Conservation (phyloP, 2,888 invertebrate species). For the Ecliptopera silaceata region DNA sequence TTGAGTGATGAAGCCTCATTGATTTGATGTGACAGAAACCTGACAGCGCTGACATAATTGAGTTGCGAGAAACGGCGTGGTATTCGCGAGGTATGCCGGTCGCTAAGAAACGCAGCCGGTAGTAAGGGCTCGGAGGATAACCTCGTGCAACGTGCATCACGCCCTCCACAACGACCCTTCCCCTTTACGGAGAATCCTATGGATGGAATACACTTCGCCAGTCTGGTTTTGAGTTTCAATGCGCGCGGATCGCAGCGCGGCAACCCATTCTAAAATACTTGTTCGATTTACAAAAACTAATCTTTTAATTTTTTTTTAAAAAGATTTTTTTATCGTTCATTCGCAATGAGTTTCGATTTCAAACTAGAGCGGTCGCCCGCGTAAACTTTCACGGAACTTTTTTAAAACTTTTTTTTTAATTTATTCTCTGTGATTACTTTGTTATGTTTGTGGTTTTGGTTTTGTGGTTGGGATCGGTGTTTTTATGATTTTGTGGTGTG, state of each 20-base stretch:
- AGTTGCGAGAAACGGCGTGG: constrained; percentile 25
- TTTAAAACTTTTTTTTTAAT: constrained; percentile 55
- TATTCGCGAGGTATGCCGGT: constrained; percentile 48
- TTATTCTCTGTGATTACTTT: constrained; percentile 64
- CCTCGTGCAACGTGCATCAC: constrained; percentile 76
- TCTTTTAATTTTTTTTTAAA: constrained; percentile 41
- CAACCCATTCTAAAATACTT: constrained; percentile 54
- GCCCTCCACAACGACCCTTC: constrained; percentile 80
- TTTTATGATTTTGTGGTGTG: constrained; percentile 56
- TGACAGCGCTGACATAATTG: not conserved
- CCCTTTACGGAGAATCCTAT: constrained; percentile 79
- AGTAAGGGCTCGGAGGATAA: constrained; percentile 74
- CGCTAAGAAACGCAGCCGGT: constrained; percentile 47
- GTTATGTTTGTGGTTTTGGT: constrained; percentile 58
- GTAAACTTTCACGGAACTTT: constrained; percentile 63
- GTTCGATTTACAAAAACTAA: constrained; percentile 59
- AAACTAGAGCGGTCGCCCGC: constrained; percentile 43
- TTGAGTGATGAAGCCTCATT: not conserved
- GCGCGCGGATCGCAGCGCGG: constrained; percentile 74
- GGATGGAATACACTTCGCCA: constrained; percentile 76
- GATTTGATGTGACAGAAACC: not conserved
- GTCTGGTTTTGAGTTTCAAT: constrained; percentile 79
- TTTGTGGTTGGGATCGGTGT: constrained; percentile 55
- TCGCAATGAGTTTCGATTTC: constrained; percentile 52
- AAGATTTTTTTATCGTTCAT: constrained; percentile 36